These are phyloP conservation scores for Silurus glanis DNA, from an alignment of 2,113 vertebrate species.

Conservation along the genomic window DNA sequence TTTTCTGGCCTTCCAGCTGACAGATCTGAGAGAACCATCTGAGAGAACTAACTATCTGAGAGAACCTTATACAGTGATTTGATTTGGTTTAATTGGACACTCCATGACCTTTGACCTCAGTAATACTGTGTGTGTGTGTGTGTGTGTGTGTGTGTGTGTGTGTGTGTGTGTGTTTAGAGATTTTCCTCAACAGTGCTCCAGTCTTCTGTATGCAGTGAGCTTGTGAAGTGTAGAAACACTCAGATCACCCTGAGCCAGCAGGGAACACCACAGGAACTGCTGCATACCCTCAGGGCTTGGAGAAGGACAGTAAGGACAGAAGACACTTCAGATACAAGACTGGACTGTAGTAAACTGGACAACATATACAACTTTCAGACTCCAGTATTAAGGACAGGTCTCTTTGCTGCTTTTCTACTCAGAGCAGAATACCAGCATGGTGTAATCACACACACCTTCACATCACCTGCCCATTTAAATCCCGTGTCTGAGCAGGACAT, in stretches of 20 bases:
- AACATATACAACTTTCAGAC: background rate
- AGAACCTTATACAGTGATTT: background rate
- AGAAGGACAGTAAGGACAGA: background rate
- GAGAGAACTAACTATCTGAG: background rate
- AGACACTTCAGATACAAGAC: background rate
- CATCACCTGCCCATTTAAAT: background rate
- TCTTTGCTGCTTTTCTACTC: background rate
- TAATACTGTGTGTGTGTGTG: background rate
- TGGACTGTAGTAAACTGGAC: background rate
- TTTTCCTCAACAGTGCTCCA: background rate
- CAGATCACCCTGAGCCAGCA: background rate
- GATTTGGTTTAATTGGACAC: background rate
- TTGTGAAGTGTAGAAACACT: background rate
- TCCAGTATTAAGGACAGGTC: background rate
- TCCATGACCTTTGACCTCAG: background rate
- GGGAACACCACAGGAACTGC: background rate
- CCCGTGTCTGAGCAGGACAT: background rate
- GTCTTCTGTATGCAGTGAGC: background rate
- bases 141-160: background rate
- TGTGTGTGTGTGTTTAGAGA: background rate
- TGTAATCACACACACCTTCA: background rate
- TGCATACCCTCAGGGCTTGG: background rate
- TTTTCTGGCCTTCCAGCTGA: background rate
- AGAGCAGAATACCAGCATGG: background rate
- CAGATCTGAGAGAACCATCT: background rate